Percentiles rank a stretch among this genome's conserved stretches.
phyloP scores from a whole-genome alignment of 2,888 invertebrate species.

The Cephalotes varians region DNA sequence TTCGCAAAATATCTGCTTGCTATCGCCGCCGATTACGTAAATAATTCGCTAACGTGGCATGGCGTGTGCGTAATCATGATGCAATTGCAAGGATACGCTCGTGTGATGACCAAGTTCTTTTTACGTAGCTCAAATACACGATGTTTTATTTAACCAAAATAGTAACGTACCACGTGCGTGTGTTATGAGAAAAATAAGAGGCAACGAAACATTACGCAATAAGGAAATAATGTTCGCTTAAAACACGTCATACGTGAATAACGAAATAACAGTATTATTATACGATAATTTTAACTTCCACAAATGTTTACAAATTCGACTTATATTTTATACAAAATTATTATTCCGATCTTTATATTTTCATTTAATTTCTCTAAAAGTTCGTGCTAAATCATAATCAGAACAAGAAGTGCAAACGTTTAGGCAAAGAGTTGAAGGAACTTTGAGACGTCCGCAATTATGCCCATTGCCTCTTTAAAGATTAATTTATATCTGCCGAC shows the following conservation, averaged over 20 bases:
- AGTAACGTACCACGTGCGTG: not conserved
- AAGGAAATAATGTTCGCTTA: not conserved
- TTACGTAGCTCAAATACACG: not conserved
- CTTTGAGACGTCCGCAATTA: not conserved
- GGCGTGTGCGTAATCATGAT: not conserved
- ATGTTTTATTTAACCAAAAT: not conserved
- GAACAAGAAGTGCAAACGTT: not conserved
- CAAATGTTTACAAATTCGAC: not conserved
- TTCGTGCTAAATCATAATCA: not conserved
- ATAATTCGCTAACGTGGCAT: not conserved
- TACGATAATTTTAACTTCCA: not conserved
- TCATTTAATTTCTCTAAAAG: not conserved
- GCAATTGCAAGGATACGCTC: constrained; percentile 26
- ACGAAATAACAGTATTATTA: not conserved
- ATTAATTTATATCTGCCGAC: constrained; percentile 34
- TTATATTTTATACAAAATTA: not conserved
- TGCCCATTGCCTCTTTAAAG: not conserved
- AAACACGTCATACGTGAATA: not conserved
- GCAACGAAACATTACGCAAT: not conserved
- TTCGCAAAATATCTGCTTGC: constrained; percentile 55
- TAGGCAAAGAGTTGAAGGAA: not conserved
- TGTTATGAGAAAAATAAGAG: not conserved
- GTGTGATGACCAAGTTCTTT: not conserved
- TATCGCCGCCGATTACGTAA: constrained; percentile 66
- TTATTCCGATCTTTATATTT: not conserved